Evolutionary conservation across 2,888 invertebrate genomes (phyloP), one percentile per base, ranked within the genome.

Genomic region (Rambutsinella grinnellia): DNA sequence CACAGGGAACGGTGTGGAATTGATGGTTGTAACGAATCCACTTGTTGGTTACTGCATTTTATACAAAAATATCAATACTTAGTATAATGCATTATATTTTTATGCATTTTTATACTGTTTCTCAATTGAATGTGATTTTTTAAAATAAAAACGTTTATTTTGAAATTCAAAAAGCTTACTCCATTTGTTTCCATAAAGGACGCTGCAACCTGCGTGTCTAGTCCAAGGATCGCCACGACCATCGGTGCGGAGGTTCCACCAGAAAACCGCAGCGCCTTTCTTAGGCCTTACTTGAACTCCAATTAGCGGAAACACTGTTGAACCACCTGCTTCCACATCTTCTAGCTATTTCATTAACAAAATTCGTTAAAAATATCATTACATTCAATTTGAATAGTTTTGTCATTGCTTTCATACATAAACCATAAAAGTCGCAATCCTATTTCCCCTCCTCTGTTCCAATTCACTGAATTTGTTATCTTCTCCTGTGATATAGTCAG

Each of bases 101-200:
- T n/a, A n/a, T n/a, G n/a, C n/a, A n/a, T n/a, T n/a, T n/a, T n/a
- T n/a, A n/a, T n/a, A n/a, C 46, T 69, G 58, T 57, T 67, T 60
- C 57, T 58, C 2, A 54, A 49, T 60, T 62, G 51, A 46, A 56
- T 63, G 60, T 74, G 61, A 67, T 74, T 46, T 57, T 54, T 57
- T 17, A 28, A 60, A 66, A 61, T 54, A 58, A 51, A 72, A 27
- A 46, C 26, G 44, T 19, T 27, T 44, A 56, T 57, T 69, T 8
- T 54, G 49, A 19, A 26, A 53, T 56, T 46, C 13, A 17, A 13
- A 69, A 63, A 36, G 49, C 81, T 79, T 79, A 84, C 84, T 84
- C 85, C 85, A 85, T 81, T 85, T 85, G 46, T 84, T 83, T 53
- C 85, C 85, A n/a, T 82, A 81, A 10, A 85, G 78, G 1, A 85